These are phyloP conservation scores for Cinara cedri DNA, from an alignment of 2,888 invertebrate species.

Conservation along the genomic window DNA sequence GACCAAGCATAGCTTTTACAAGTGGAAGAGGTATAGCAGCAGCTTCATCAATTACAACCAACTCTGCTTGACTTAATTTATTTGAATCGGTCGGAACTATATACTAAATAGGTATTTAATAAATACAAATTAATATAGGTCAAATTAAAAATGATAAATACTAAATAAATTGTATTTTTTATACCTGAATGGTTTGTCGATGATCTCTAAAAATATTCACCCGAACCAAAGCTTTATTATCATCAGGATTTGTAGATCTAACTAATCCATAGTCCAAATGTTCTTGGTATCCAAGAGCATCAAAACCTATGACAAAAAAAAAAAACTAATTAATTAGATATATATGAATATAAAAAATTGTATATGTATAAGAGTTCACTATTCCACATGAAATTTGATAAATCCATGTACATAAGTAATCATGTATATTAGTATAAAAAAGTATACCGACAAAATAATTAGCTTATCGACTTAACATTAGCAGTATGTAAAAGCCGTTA, in stretches of 20 bases:
- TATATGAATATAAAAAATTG: too few relatives aligned
- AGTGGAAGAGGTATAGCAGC: conserved; percentile 96
- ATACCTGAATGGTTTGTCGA: conserved; percentile 88
- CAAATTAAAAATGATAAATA: neutral
- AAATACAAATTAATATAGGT: conserved; percentile 5
- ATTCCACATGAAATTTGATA: too few relatives aligned
- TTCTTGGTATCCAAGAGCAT: conserved; percentile 92
- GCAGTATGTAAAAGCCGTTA: too few relatives aligned
- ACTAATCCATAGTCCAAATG: conserved; percentile 94
- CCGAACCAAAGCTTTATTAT: conserved; percentile 93
- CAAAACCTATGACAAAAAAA: conserved; percentile 69
- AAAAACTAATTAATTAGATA: neutral
- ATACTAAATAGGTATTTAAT: conserved; percentile 71
- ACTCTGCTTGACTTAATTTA: conserved; percentile 88
- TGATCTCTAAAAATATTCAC: conserved; percentile 90
- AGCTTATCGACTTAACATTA: too few relatives aligned
- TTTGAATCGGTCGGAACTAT: conserved; percentile 91
- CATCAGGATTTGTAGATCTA: conserved; percentile 93
- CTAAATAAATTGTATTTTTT: conserved; percentile 40
- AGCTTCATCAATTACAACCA: conserved; percentile 97
- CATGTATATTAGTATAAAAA: too few relatives aligned
- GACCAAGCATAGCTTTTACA: conserved; percentile 86
- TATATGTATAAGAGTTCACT: too few relatives aligned
- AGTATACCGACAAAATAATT: too few relatives aligned
- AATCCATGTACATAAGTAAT: too few relatives aligned